phyloP scores from a whole-genome alignment of 2,888 invertebrate genomes.

The Apantesis nais region DNA sequence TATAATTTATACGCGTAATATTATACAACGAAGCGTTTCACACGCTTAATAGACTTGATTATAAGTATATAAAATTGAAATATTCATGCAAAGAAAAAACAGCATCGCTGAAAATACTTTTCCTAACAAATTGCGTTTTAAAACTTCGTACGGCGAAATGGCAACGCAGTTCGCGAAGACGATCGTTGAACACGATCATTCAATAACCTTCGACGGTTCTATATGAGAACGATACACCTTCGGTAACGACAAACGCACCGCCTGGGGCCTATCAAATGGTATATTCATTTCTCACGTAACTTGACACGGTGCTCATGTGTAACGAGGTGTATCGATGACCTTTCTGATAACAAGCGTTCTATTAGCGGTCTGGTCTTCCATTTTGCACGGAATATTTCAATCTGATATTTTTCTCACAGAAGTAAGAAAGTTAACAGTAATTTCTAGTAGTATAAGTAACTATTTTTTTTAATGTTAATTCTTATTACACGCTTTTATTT shows the following conservation, averaged over 20 bases:
- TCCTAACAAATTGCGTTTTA: slow-evolving; percentile 23
- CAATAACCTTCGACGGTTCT: slow-evolving; percentile 34
- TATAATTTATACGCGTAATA: too few relatives aligned
- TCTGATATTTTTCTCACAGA: background rate
- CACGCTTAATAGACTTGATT: too few relatives aligned
- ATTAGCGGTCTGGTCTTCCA: background rate
- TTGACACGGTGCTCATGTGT: slow-evolving; percentile 14
- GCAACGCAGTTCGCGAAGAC: slow-evolving; percentile 15
- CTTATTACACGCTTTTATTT: too few relatives aligned
- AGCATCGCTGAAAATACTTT: background rate
- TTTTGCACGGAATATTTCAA: background rate
- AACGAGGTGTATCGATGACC: slow-evolving; percentile 15
- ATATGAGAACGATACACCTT: slow-evolving; percentile 30
- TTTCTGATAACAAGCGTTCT: slow-evolving; percentile 10
- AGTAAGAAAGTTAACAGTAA: background rate
- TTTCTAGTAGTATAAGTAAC: background rate
- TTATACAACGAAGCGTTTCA: too few relatives aligned
- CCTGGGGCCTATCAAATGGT: slow-evolving; percentile 40
- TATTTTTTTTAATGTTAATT: too few relatives aligned
- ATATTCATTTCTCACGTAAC: slow-evolving; percentile 46
- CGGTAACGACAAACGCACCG: slow-evolving; percentile 27
- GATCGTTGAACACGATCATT: slow-evolving; percentile 30
- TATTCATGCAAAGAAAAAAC: background rate
- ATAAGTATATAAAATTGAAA: background rate
- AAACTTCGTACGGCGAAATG: slow-evolving; percentile 19